phyloP scores from a whole-genome alignment of 2,888 invertebrate species.

The Epirrita christyi region DNA sequence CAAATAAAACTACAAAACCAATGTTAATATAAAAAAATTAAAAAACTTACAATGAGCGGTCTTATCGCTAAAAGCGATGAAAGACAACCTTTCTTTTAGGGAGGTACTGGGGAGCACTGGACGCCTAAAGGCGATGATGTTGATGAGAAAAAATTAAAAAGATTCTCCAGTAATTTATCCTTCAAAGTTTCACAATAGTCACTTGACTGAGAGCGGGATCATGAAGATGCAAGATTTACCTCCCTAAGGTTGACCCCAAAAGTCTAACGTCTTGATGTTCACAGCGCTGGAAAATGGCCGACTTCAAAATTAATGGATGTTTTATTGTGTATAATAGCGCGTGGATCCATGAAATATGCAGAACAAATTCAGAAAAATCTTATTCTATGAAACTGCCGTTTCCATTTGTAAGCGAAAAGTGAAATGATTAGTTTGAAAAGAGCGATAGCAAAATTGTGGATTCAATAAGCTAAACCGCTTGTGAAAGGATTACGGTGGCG shows the following conservation, averaged over 20 bases:
- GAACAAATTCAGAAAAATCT: slow-evolving; percentile 45
- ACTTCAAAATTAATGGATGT: slow-evolving; percentile 81
- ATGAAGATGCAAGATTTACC: slow-evolving; percentile 55
- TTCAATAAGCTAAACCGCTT: slow-evolving; percentile 42
- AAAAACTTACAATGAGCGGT: too few species aligned
- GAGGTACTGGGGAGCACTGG: too few species aligned
- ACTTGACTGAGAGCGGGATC: slow-evolving; percentile 34
- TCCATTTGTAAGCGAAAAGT: slow-evolving; percentile 42
- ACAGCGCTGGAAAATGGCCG: slow-evolving; percentile 75
- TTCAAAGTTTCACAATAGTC: slow-evolving; percentile 19
- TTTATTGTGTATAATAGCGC: slow-evolving; percentile 81
- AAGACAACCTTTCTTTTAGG: too few species aligned
- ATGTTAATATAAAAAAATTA: too few species aligned
- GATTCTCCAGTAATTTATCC: slow-evolving; percentile 13
- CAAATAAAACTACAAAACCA: too few species aligned
- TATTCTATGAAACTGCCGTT: slow-evolving; percentile 22
- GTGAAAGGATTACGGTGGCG: slow-evolving; percentile 40
- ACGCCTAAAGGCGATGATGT: too few species aligned
- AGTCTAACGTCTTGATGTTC: slow-evolving; percentile 65
- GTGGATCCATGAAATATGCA: slow-evolving; percentile 64
- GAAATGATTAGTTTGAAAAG: slow-evolving; percentile 40
- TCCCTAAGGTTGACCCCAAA: slow-evolving; percentile 53
- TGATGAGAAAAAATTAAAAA: too few species aligned
- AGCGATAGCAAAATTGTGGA: slow-evolving; percentile 40
- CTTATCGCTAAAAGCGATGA: too few species aligned